phyloP scores from a whole-genome alignment of 2,888 invertebrate genomes.

The Dolomedes plantarius region DNA sequence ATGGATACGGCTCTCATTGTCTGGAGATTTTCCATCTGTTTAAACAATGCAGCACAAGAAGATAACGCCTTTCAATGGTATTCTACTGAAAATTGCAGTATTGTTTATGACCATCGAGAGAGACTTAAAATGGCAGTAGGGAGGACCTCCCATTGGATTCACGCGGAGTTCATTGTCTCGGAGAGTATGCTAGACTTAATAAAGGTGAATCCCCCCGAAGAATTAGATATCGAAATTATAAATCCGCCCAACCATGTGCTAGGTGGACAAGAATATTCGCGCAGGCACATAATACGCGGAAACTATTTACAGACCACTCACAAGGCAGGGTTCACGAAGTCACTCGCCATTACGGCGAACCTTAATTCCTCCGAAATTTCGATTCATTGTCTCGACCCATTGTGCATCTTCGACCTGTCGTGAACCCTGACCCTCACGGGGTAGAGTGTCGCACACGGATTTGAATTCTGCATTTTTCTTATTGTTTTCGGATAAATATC shows the following conservation, averaged over 20 bases:
- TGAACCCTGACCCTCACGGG: conserved; percentile 23
- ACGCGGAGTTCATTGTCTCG: conserved; percentile 60
- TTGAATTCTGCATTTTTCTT: not conserved
- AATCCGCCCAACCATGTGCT: conserved; percentile 42
- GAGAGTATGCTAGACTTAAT: conserved; percentile 14
- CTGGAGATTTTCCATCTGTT: too few relatives aligned
- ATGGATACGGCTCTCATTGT: too few relatives aligned
- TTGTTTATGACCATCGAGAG: too few relatives aligned
- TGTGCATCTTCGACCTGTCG: conserved; percentile 26
- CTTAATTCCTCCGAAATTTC: conserved; percentile 29
- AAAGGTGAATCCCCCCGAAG: conserved; percentile 22
- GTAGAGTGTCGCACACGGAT: conserved; percentile 46
- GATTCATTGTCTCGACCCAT: conserved; percentile 29
- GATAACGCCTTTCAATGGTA: too few relatives aligned
- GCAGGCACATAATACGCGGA: conserved; percentile 44
- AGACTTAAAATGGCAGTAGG: too few relatives aligned
- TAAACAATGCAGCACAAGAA: too few relatives aligned
- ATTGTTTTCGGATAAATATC: conserved; percentile 9
- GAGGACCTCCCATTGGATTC: too few relatives aligned
- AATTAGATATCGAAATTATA: not conserved
- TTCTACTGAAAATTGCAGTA: too few relatives aligned
- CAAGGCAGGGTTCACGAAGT: conserved; percentile 32
- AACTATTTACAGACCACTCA: conserved; percentile 44
- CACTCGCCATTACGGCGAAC: conserved; percentile 35
- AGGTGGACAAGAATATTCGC: conserved; percentile 9